Percentiles rank a stretch among this genome's conserved stretches.
These are phyloP conservation scores for Psephotus haematonotus DNA, from an alignment of 2,113 vertebrate genomes.

Conservation along the genomic window DNA sequence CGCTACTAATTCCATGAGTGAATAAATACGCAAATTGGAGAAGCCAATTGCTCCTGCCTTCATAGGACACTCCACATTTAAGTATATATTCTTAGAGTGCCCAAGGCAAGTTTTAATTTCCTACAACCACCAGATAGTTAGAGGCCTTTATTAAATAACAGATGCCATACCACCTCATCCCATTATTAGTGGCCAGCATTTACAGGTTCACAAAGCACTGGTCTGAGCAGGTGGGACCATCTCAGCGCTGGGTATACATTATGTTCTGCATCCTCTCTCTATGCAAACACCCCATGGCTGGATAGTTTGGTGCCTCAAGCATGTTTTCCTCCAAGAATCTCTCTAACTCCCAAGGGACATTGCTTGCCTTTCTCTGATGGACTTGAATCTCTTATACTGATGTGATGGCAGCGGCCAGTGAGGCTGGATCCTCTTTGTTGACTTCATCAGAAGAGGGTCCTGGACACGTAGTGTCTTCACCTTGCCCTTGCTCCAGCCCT, in stretches of 20 bases:
- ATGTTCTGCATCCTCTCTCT: neutral
- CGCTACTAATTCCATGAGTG: neutral
- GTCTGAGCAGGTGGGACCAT: neutral
- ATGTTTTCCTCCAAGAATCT: neutral
- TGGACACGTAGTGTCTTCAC: accelerated
- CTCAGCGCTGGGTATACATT: neutral
- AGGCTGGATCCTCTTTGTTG: neutral
- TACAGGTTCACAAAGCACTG: accelerated
- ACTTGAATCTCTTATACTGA: neutral
- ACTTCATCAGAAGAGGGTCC: neutral
- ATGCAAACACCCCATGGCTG: neutral
- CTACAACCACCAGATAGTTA: neutral
- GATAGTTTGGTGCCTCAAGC: neutral
- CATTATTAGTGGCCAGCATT: neutral
- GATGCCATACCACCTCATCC: neutral
- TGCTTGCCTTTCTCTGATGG: neutral
- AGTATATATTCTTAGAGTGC: neutral
- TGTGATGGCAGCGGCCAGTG: neutral
- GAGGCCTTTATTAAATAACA: neutral
- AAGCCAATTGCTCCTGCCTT: neutral
- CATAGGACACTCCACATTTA: neutral
- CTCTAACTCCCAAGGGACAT: neutral
- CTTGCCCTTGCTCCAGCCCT: neutral
- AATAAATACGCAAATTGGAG: neutral
- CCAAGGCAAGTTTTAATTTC: neutral